Base-by-base conservation (phyloP, 2,888 invertebrate genomes). In the Polydrusus tereticollis region DNA sequence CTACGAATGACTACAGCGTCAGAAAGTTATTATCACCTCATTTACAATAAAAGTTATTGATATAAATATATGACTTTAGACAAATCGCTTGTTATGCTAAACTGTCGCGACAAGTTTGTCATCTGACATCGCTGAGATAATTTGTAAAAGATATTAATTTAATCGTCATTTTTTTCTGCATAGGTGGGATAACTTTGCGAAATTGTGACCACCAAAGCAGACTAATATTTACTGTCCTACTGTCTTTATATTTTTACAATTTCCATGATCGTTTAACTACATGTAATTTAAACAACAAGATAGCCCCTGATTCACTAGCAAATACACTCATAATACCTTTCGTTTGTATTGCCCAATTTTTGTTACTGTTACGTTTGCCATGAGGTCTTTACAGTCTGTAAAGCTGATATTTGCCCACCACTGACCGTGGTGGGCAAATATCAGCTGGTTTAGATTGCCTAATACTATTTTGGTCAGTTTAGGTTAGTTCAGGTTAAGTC, bases 141-240 rank as follows among this genome's bases (percentile, higher is more conserved):
- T 69, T 64, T 69, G 64, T 69, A 64, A 69, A 47, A 58, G 63
- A 64, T 69, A 47, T 21, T 58, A 21, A n/a, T n/a, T n/a, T n/a
- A 38, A 58, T 69, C 58, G 62, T 36, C 6, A 36, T 63, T 69
- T 57, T 45, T 16, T 43, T 23, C 7, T 26, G 63, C 33, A 43
- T 64, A 69, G 69, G 64, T 69, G 58, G 47, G n/a, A n/a, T 52
- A 23, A 20, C 38, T 68, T 64, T 69, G 72, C 69, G 41, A 69
- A 69, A 68, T 69, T 62, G 63, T 62, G 62, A 55, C 69, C 72
- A 50, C 72, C 69, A 36, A 47, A 58, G 64, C 47, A 64, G 72
- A 59, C 55, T 36, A 55, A 41, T 71, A 73, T 50, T 75, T 45
- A 16, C 5, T 29, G 29, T 5, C 29, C 7, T 4, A 29, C 7